Evolutionary conservation across 2,113 vertebrate genomes (phyloP).

Genomic region (Cariama cristata): DNA sequence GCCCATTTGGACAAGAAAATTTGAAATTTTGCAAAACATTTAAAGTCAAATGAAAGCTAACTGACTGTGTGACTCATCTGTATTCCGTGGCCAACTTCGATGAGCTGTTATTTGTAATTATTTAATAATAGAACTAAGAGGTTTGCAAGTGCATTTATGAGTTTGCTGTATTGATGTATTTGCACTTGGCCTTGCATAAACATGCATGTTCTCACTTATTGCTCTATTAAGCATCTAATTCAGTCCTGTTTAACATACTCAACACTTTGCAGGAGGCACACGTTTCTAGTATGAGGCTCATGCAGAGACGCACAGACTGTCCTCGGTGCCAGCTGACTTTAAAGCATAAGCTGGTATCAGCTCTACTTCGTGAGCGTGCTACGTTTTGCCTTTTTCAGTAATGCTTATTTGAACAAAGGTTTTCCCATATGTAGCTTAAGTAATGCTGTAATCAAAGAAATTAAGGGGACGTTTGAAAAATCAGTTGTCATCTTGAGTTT

Average conservation of each 20-base stretch:
- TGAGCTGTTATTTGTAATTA: not conserved
- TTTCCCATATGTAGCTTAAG: not conserved
- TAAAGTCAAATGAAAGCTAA: not conserved
- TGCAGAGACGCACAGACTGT: not conserved
- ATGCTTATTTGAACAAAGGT: not conserved
- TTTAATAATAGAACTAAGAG: not conserved
- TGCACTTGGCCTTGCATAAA: not conserved
- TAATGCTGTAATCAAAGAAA: not conserved
- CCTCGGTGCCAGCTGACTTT: not conserved
- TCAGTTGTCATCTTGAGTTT: not conserved
- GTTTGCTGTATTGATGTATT: fast-evolving
- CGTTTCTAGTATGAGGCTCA: not conserved
- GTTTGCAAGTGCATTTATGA: not conserved
- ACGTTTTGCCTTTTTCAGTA: constrained; percentile 34
- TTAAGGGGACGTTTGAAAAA: not conserved
- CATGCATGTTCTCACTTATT: not conserved
- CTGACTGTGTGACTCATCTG: not conserved
- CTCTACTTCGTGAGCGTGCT: not conserved
- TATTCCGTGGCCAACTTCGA: not conserved
- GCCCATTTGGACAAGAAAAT: not conserved
- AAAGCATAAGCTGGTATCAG: not conserved
- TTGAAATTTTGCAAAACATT: not conserved
- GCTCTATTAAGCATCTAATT: not conserved
- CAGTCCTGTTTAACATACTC: not conserved
- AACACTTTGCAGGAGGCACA: not conserved